Evolutionary conservation across 2,888 invertebrate species (phyloP).

Genomic region (Apamea epomidion): DNA sequence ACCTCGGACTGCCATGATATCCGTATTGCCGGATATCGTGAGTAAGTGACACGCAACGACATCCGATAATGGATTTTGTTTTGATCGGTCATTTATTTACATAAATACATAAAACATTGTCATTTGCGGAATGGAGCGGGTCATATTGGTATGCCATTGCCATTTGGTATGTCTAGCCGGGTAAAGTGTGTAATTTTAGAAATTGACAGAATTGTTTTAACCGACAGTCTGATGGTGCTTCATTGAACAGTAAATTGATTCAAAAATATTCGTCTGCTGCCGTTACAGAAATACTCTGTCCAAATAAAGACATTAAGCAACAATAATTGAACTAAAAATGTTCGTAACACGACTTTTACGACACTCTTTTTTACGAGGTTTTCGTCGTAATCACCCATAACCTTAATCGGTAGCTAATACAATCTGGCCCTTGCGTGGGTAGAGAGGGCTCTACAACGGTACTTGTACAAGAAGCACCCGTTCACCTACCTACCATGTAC

Average conservation of each 20-base stretch:
- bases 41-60: constrained; percentile 68
- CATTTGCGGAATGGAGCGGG: constrained; percentile 46
- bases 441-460: constrained; percentile 28
- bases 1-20: constrained; percentile 25
- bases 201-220: constrained; percentile 54
- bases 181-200: constrained; percentile 44
- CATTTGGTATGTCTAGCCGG: constrained; percentile 43
- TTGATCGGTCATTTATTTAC: constrained; percentile 69
- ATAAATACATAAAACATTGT: constrained; percentile 69
- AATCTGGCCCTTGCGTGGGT: constrained; percentile 28
- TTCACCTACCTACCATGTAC: constrained; percentile 45
- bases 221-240: constrained; percentile 30
- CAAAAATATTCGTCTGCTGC: constrained; percentile 25
- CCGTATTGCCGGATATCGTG: constrained; percentile 38
- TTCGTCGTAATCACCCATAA: constrained; percentile 29
- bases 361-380: constrained; percentile 17
- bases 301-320: constrained; percentile 11
- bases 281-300: constrained; percentile 16
- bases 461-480: constrained; percentile 37
- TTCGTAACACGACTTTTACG: neutral
- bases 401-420: constrained; percentile 37
- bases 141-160: constrained; percentile 44
- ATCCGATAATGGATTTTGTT: constrained; percentile 74
- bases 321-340: constrained; percentile 20
- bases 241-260: constrained; percentile 17